Evolutionary conservation across 2,888 invertebrate species (phyloP).

Genomic region (Tipula vernalis): DNA sequence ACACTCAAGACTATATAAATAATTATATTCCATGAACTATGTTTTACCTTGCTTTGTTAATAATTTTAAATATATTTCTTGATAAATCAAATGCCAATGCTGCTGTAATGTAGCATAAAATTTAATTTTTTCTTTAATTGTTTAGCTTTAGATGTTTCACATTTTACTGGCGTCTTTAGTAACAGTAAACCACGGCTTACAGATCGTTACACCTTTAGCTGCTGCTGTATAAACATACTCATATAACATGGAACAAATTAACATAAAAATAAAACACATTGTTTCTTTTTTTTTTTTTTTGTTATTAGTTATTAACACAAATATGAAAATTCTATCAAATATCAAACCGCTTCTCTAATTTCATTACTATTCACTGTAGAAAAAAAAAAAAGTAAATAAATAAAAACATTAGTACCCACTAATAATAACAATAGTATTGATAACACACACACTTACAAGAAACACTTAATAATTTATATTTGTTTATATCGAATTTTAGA

Average conservation of each 20-base stretch:
- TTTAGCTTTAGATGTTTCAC: background rate
- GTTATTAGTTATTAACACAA: background rate
- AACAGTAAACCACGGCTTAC: background rate
- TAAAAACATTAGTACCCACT: background rate
- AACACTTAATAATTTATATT: background rate
- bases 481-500: slow-evolving; percentile 12
- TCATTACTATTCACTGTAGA: background rate
- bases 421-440: background rate
- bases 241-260: background rate
- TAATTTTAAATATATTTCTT: background rate
- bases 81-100: background rate
- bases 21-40: background rate
- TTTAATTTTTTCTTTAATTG: background rate
- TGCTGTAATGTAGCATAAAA: background rate
- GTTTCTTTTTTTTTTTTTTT: background rate
- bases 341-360: background rate
- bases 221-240: background rate
- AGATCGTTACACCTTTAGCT: background rate
- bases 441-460: background rate
- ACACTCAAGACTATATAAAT: background rate
- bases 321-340: background rate
- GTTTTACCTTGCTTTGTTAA: background rate
- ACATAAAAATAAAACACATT: background rate
- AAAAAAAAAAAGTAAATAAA: background rate
- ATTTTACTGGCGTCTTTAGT: background rate